Evolutionary conservation across 2,888 invertebrate species (phyloP).

Genomic region (Pyrocoelia pectoralis): DNA sequence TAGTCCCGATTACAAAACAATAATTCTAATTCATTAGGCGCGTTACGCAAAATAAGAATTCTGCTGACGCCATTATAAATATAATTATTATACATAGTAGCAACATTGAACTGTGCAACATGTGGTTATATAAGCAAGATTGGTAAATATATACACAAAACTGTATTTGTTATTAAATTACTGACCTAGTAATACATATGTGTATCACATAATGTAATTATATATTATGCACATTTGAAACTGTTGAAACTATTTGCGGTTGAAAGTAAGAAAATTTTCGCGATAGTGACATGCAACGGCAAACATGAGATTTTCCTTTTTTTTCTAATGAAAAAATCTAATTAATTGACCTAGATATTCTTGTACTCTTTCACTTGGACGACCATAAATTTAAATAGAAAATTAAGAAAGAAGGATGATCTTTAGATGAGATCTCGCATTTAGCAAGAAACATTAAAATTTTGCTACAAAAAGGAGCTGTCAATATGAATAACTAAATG

Average conservation of each 20-base stretch:
- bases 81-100: neutral
- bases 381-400: too few relatives aligned
- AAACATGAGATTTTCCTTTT: slow-evolving; percentile 2
- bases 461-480: too few relatives aligned
- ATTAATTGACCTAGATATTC: too few relatives aligned
- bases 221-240: slow-evolving; percentile 6
- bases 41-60: neutral
- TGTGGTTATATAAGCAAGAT: slow-evolving; percentile 32
- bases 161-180: slow-evolving; percentile 32
- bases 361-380: too few relatives aligned
- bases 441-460: too few relatives aligned
- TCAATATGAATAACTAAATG: too few relatives aligned
- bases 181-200: slow-evolving; percentile 32
- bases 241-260: slow-evolving; percentile 14
- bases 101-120: slow-evolving; percentile 3
- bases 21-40: too few relatives aligned
- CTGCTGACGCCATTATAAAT: neutral
- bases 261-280: slow-evolving; percentile 3
- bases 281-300: neutral
- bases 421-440: too few relatives aligned
- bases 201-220: slow-evolving; percentile 1
- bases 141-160: slow-evolving; percentile 20
- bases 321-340: neutral
- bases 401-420: too few relatives aligned
- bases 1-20: too few relatives aligned